A percentile compares a stretch with the other conserved stretches of the same genome.
Conservation (phyloP, 37 sponge, comb jelly and placozoan species). For the Spongilla lacustris region DNA sequence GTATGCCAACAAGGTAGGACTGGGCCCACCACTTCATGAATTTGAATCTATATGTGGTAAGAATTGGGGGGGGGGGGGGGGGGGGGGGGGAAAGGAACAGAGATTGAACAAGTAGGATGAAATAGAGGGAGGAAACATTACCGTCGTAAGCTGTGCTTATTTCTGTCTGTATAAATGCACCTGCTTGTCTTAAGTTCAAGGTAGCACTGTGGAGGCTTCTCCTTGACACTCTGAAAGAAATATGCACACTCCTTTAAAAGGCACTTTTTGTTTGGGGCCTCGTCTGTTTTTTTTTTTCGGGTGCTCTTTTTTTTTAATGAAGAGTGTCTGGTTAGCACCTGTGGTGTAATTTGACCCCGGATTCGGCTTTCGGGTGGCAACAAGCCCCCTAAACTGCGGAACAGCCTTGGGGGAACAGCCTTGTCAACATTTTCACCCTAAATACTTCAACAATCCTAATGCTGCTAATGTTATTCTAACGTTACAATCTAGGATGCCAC, state of each 20-base stretch:
- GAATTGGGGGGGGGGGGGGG: background rate
- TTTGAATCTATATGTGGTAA: slow-evolving; percentile 49
- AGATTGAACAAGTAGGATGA: no score
- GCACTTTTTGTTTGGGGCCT: no score
- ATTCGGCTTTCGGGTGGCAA: no score
- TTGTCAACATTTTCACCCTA: no score
- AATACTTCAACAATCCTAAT: no score
- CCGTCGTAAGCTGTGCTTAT: slow-evolving; percentile 77
- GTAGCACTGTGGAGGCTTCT: slow-evolving; percentile 66
- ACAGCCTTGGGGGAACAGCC: background rate
- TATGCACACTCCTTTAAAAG: background rate
- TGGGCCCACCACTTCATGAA: slow-evolving; percentile 91
- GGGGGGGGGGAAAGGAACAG: background rate
- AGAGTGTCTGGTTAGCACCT: background rate
- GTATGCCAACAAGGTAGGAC: slow-evolving; percentile 84
- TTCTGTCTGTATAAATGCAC: slow-evolving; percentile 70
- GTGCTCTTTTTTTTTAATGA: no score
- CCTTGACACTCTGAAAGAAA: slow-evolving; percentile 29
- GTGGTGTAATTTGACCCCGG: no score
- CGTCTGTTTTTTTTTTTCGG: no score
- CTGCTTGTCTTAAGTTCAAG: slow-evolving; percentile 87
- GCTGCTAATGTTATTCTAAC: no score
- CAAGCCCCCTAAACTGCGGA: no score
- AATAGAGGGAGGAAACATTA: no score
- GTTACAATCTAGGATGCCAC: no score